Percentiles rank a stretch among this genome's conserved stretches.
Evolutionary conservation across 1,140 invertebrate genomes (phyloP).

Genomic region (Drosophila kanapiae): DNA sequence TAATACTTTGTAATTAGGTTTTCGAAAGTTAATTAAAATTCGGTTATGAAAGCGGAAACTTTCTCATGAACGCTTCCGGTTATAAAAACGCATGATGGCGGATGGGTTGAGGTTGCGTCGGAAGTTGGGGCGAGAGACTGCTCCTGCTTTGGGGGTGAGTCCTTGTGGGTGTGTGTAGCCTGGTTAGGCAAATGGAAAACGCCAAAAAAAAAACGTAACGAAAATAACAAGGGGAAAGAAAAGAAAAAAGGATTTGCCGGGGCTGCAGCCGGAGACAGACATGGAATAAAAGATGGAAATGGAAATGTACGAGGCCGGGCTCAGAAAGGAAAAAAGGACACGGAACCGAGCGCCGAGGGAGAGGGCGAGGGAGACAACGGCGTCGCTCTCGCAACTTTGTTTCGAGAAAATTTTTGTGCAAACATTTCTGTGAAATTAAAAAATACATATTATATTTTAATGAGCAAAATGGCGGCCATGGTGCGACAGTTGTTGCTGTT

Average conservation of each 20-base stretch:
- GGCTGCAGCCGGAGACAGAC: slow-evolving; percentile 55
- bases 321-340: slow-evolving; percentile 25
- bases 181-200: slow-evolving; percentile 65
- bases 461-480: slow-evolving; percentile 82
- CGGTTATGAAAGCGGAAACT: slow-evolving; percentile 85
- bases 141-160: slow-evolving; percentile 16
- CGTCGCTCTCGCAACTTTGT: slow-evolving; percentile 72
- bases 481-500: slow-evolving; percentile 37
- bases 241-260: slow-evolving; percentile 58
- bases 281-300: slow-evolving; percentile 59
- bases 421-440: slow-evolving; percentile 85
- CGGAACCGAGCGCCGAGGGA: not conserved
- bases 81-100: slow-evolving; percentile 74
- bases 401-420: slow-evolving; percentile 84
- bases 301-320: slow-evolving; percentile 26
- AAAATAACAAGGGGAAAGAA: slow-evolving; percentile 15
- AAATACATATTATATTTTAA: slow-evolving; percentile 85
- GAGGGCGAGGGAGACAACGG: slow-evolving; percentile 15
- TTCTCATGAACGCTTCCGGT: slow-evolving; percentile 85
- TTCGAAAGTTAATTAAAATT: slow-evolving; percentile 86
- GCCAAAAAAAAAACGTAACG: slow-evolving; percentile 23
- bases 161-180: slow-evolving; percentile 15
- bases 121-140: not conserved
- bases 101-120: slow-evolving; percentile 18
- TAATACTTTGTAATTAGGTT: slow-evolving; percentile 85